Evolutionary conservation across 2,888 invertebrate species (phyloP), one percentile per base, ranked within the genome.

Genomic region (Phytoseiulus persimilis): DNA sequence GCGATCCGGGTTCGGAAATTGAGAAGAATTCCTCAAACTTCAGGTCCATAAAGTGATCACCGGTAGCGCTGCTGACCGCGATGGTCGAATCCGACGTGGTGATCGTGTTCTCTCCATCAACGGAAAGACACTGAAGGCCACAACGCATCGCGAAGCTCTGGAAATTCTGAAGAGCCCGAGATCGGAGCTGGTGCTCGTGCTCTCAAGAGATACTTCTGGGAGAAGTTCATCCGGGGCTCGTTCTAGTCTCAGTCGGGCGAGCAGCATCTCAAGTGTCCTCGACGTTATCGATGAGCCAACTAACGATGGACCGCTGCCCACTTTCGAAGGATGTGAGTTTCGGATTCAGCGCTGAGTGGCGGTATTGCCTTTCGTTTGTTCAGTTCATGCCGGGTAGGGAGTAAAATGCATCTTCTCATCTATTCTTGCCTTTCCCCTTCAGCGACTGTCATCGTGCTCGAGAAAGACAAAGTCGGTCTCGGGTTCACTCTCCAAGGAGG

Each of bases 401-500:
- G n/a, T n/a, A n/a, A n/a, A n/a, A n/a, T n/a, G n/a, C n/a, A n/a
- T n/a, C n/a, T 11, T 46, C 46, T 14, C 46, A 14, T 46, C 14
- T 46, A 14, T 11, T 23, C 28, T 23, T 65, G 1, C 18, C 45
- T 33, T 9, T 87, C 33, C n/a, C 23, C 5, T 33, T 33, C 31
- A 87, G 87, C 87, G 87, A 87, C 87, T 23, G 39, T 87, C 33
- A 87, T 87, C 32, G 87, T 87, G n/a, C 93, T 94, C 84, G 92
- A 92, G 90, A 95, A 95, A 93, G 96, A 96, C 92, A 96, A 96
- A 90, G 95, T 96, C 91, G 98, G 98, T 6, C 94, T 98, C 90
- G 98, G 98, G 90, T 97, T 98, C 93, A 97, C 97, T 92, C 95
- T 98, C 91, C 97, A 98, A 92, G 98, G 98, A 90, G 98, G 98